phyloP scores from a whole-genome alignment of 2,888 invertebrate genomes.

The Scaptomyza tumidula region DNA sequence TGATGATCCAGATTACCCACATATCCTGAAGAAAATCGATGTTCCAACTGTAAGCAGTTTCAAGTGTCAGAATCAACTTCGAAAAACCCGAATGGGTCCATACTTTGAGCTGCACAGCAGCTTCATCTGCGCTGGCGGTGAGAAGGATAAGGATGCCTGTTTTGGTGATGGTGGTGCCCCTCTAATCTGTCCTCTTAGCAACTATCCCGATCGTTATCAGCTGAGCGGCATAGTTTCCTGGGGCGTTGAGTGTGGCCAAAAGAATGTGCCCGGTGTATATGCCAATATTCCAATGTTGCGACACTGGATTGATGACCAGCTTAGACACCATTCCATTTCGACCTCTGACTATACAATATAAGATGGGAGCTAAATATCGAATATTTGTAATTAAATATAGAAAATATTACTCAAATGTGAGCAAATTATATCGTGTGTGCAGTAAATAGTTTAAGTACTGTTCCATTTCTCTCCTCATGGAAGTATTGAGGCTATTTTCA shows the following conservation, averaged over 20 bases:
- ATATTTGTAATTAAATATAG: too few species aligned
- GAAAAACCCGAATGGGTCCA: conserved; percentile 88
- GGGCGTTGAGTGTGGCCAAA: conserved; percentile 90
- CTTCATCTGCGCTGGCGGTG: conserved; percentile 92
- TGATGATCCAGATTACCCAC: conserved; percentile 85
- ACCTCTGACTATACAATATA: background rate
- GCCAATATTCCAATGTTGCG: conserved; percentile 87
- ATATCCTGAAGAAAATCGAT: conserved; percentile 88
- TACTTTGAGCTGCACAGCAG: conserved; percentile 88
- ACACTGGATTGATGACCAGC: conserved; percentile 33
- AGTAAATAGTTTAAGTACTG: too few species aligned
- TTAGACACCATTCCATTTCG: background rate
- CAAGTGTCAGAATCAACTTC: conserved; percentile 85
- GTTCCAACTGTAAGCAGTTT: conserved; percentile 87
- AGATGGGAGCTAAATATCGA: background rate
- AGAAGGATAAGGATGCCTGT: conserved; percentile 89
- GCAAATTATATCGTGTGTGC: too few species aligned
- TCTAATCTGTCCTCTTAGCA: conserved; percentile 88
- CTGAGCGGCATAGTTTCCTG: conserved; percentile 89
- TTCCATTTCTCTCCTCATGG: too few species aligned
- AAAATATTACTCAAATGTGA: too few species aligned
- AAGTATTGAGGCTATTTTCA: too few species aligned
- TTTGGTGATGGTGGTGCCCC: conserved; percentile 92
- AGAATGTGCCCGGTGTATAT: conserved; percentile 89
- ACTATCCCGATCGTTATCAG: conserved; percentile 55